A percentile compares a stretch with the other conserved stretches of the same genome.
These are phyloP conservation scores for Indicator maculatus DNA, from an alignment of 2,113 vertebrate species.

Conservation along the genomic window DNA sequence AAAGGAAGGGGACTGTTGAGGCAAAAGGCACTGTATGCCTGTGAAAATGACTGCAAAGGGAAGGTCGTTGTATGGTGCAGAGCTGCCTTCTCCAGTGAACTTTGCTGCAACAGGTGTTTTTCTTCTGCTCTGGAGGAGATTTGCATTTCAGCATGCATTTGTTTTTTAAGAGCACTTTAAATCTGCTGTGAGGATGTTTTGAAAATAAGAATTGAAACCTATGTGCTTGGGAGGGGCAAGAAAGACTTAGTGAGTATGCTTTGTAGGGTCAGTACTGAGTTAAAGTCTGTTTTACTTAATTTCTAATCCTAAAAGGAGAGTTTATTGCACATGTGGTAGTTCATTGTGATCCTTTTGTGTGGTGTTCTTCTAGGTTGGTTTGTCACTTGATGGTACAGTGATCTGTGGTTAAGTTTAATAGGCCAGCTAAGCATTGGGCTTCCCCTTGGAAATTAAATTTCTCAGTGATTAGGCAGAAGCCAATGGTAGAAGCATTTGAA, in stretches of 20 bases:
- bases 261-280: neutral
- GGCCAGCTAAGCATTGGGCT: neutral
- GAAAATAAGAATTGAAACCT: neutral
- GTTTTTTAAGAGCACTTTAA: neutral
- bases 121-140: neutral
- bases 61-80: neutral
- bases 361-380: neutral
- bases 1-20: neutral
- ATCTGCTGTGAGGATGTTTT: neutral
- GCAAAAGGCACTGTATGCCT: neutral
- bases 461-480: neutral
- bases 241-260: neutral
- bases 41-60: neutral
- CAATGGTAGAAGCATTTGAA: neutral
- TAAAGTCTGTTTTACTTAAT: neutral
- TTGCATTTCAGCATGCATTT: neutral
- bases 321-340: neutral
- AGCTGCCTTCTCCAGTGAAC: neutral
- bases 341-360: neutral
- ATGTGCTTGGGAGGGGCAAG: neutral
- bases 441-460: conserved; percentile 44
- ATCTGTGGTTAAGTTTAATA: neutral
- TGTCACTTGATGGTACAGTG: conserved; percentile 11
- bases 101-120: neutral
- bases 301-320: conserved; percentile 11